Evolutionary conservation across 2,797 vertebrate genomes (phyloP), one percentile per base, ranked within the genome.

Genomic region (Aeoliscus strigatus): DNA sequence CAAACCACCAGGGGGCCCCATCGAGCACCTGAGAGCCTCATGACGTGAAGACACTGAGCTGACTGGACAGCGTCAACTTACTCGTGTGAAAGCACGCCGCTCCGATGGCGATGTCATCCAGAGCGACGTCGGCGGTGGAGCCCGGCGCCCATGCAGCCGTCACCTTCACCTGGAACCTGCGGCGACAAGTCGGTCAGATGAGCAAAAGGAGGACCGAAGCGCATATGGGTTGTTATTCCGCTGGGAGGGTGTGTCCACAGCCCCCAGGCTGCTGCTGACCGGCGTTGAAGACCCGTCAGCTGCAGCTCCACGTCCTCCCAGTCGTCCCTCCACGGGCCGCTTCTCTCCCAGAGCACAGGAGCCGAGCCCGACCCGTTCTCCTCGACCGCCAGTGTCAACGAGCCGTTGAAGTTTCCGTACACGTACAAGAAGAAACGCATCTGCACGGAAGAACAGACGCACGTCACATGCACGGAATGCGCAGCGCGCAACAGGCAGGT

Each of bases 61-160:
- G n/a, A 12, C 2, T 28, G 11, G 28, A 11, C 14, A 39, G 10
- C 23, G 12, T 5, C 17, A 28, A 24, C 27, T 80, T 70, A 94
- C 93, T 90, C 2, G 83, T 66, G 37, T 63, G 45, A 51, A 91
- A 92, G 80, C 93, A 95, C 35, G 88, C 73, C 13, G 87, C 82
- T 52, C 88, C 89, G 40, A 95, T 68, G 0, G 91, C 86, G 36
- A 94, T 85, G 18, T 92, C 86, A 81, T 95, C 92, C 0, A 95
- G 14, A 28, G 92, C 91, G 9, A 95, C 68, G 56, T 92, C 90
- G 48, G 91, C 92, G 32, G 57, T 74, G 45, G 92, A 91, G 76
- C 87, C 88, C 62, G 75, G 79, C 39, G 39, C 71, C 93, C 92
- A 94, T 32, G 69, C 66, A 11, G 89, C 90, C 15, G 82, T 77